phyloP scores from a whole-genome alignment of 2,888 invertebrate genomes.

The Dryobota labecula region DNA sequence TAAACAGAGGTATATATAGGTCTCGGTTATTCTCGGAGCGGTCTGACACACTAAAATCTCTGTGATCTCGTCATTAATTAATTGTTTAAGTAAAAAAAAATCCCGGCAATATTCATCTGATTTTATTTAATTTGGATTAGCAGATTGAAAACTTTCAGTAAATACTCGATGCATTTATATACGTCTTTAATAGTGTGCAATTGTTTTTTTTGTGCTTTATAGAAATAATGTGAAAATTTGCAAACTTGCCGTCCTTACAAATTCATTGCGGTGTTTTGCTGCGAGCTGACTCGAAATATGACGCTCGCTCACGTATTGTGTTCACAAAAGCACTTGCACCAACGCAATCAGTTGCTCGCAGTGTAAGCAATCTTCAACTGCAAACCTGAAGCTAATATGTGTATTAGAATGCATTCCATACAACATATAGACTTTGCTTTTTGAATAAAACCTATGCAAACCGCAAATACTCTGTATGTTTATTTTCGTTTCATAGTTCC shows the following conservation, averaged over 20 bases:
- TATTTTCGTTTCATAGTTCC: slow-evolving; percentile 11
- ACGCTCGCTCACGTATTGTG: slow-evolving; percentile 41
- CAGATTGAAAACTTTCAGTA: not conserved
- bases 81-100: slow-evolving; percentile 57
- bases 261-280: slow-evolving; percentile 22
- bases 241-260: slow-evolving; percentile 24
- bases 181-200: not conserved
- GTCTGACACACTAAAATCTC: slow-evolving; percentile 69
- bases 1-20: too few species aligned
- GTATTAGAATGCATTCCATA: slow-evolving; percentile 50
- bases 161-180: not conserved
- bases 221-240: slow-evolving; percentile 5
- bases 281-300: slow-evolving; percentile 39
- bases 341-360: slow-evolving; percentile 12
- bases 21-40: slow-evolving; percentile 76
- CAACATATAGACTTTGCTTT: slow-evolving; percentile 16
- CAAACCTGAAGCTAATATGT: slow-evolving; percentile 40
- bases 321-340: slow-evolving; percentile 42
- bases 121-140: slow-evolving; percentile 3
- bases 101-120: slow-evolving; percentile 1
- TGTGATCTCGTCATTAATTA: slow-evolving; percentile 43
- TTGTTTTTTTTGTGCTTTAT: not conserved
- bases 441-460: slow-evolving; percentile 26
- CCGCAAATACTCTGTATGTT: slow-evolving; percentile 10
- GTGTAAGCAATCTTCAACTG: slow-evolving; percentile 31